Evolutionary conservation across 2,797 vertebrate species (phyloP).

Genomic region (Pagetopsis macropterus): DNA sequence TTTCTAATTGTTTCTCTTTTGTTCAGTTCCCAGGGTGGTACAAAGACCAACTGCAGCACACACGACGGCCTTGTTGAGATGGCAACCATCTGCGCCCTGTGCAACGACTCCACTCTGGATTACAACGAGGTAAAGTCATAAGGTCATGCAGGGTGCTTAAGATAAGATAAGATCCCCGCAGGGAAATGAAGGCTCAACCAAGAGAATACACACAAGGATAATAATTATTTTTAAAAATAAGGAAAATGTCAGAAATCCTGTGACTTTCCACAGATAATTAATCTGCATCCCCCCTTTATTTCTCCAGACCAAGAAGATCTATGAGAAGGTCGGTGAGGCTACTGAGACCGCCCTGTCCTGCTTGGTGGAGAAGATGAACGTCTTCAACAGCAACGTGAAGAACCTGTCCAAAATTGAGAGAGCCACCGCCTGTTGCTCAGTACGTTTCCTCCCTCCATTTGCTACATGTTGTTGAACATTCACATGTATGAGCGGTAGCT

Average conservation of each 20-base stretch:
- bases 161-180: too few species aligned
- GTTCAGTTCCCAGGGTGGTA: slow-evolving; percentile 87
- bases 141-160: background rate
- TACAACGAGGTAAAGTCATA: slow-evolving; percentile 88
- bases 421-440: slow-evolving; percentile 90
- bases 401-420: slow-evolving; percentile 87
- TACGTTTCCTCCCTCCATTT: slow-evolving; percentile 66
- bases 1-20: slow-evolving; percentile 24
- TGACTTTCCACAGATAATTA: background rate
- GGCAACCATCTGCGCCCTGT: slow-evolving; percentile 94
- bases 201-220: too few species aligned
- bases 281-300: slow-evolving; percentile 6
- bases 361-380: slow-evolving; percentile 97
- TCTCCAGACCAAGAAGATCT: slow-evolving; percentile 90
- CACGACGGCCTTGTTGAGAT: slow-evolving; percentile 93
- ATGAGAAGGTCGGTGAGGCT: slow-evolving; percentile 95
- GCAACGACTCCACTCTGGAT: slow-evolving; percentile 96
- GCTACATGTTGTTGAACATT: background rate
- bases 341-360: slow-evolving; percentile 93
- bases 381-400: slow-evolving; percentile 88
- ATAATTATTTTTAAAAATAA: too few species aligned
- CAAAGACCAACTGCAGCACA: slow-evolving; percentile 83
- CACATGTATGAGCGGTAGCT: background rate
- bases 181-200: too few species aligned
- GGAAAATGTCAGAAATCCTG: background rate